A percentile compares a stretch with the other conserved stretches of the same genome.
phyloP scores from a whole-genome alignment of 2,797 vertebrate species.

The Pangasius djambal region DNA sequence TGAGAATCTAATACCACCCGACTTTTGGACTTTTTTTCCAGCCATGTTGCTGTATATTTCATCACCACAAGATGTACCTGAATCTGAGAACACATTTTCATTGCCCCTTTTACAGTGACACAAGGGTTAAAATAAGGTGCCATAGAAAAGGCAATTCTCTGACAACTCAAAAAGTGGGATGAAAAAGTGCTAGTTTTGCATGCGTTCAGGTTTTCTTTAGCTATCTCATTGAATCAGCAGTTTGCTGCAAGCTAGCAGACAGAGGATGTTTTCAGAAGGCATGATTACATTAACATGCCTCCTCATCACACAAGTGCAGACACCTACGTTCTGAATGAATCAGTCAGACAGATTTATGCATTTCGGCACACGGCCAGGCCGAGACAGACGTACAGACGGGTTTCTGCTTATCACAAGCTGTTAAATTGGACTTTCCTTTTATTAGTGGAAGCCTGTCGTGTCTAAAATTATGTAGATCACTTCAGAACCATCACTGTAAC shows the following conservation, averaged over 20 bases:
- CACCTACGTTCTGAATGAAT: conserved; percentile 23
- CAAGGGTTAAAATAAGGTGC: neutral
- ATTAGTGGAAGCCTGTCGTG: neutral
- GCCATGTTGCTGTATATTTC: conserved; percentile 18
- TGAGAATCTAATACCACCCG: neutral
- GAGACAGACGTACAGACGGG: neutral
- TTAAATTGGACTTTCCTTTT: neutral
- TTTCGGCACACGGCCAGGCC: neutral
- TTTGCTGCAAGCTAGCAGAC: conserved; percentile 12
- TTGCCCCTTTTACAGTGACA: neutral
- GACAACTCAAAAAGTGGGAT: neutral
- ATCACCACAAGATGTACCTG: neutral
- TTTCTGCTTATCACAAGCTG: conserved; percentile 2
- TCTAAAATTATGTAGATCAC: neutral
- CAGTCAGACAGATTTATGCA: neutral
- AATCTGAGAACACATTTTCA: neutral
- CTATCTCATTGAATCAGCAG: conserved; percentile 17
- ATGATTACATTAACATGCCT: conserved; percentile 29
- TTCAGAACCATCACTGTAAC: neutral
- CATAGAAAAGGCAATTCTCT: neutral
- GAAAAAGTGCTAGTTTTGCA: conserved; percentile 13
- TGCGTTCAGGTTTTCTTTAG: neutral
- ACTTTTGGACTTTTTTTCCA: neutral
- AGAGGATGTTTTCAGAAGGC: conserved; percentile 4
- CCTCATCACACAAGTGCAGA: conserved; percentile 13